These are phyloP conservation scores for Caenorhabditis briggsae DNA, from an alignment of 1,140 invertebrate genomes.

Conservation along the genomic window DNA sequence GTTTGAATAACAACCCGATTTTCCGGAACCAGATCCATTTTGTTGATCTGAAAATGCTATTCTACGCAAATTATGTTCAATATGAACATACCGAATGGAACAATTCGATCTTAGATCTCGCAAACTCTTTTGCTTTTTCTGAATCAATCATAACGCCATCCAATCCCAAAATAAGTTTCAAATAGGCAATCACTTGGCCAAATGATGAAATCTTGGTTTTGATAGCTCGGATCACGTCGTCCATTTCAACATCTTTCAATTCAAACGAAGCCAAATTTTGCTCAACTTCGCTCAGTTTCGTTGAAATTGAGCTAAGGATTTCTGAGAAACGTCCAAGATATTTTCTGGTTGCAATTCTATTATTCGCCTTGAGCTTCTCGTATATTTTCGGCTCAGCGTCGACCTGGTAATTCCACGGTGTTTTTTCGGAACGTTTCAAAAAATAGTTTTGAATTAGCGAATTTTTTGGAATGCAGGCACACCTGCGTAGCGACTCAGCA, in stretches of 20 bases:
- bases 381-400: not conserved
- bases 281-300: not conserved
- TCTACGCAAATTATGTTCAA: not conserved
- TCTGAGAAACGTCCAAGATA: not conserved
- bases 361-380: not conserved
- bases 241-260: conserved; percentile 1
- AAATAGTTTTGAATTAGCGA: too few relatives aligned
- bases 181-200: not conserved
- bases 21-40: not conserved
- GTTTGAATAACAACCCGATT: not conserved
- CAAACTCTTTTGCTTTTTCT: not conserved
- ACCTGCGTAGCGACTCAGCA: too few relatives aligned
- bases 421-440: too few relatives aligned
- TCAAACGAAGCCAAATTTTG: conserved; percentile 12
- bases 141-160: not conserved
- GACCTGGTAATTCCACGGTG: too few relatives aligned
- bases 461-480: too few relatives aligned
- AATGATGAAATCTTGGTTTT: conserved; percentile 9
- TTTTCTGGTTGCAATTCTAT: not conserved
- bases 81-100: not conserved
- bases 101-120: not conserved
- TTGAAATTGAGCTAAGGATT: not conserved
- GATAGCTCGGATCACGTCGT: not conserved
- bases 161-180: not conserved
- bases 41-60: not conserved